Base-by-base conservation (phyloP, 2,888 invertebrate genomes). In the Arrhopalites spinosus region DNA sequence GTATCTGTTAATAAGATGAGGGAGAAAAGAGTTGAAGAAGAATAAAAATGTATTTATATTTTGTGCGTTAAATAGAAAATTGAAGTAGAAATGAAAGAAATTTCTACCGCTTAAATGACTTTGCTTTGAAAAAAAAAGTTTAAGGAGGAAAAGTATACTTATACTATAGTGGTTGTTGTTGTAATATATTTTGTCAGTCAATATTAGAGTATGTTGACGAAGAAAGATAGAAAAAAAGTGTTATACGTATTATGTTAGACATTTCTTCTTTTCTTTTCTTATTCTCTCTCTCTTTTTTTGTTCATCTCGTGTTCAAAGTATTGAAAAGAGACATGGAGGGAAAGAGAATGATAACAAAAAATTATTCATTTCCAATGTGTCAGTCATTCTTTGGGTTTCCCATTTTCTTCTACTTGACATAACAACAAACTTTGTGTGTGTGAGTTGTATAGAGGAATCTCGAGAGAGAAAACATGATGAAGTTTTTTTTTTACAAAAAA, bases 331-430 rank as follows among this genome's bases (percentile, higher is more conserved):
- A 36, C 36, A 36, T 13, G 66, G 36, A 59, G 53, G 25, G 73
- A 74, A 75, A 64, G 64, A 30, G 75, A 69, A 64, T 78, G 79
- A 79, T 78, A 79, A 59, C 56, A 71, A 78, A 79, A 79, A 79
- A 79, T 78, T 79, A 79, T 79, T 79, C 79, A 79, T 79, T 79
- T 79, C 76, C 73, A 76, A 79, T 74, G 73, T 77, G 79, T 79
- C 79, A 79, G 78, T 79, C 79, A 79, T 77, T 73, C 68, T 3
- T 76, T 77, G 69, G 71, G 30, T 29, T 30, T 71, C 59, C 71
- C 59, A 59, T 59, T 71, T 71, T 71, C 71, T 20, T 59, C 71
- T 43, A 25, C 71, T 29, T 59, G 70, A 30, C 70, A 29, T 59
- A 13, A 30, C 71, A 59, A 36, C 71, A 71, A 71, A 71, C 36